These are phyloP conservation scores for Papilio xuthus DNA, from an alignment of 1,140 invertebrate genomes.

Conservation along the genomic window DNA sequence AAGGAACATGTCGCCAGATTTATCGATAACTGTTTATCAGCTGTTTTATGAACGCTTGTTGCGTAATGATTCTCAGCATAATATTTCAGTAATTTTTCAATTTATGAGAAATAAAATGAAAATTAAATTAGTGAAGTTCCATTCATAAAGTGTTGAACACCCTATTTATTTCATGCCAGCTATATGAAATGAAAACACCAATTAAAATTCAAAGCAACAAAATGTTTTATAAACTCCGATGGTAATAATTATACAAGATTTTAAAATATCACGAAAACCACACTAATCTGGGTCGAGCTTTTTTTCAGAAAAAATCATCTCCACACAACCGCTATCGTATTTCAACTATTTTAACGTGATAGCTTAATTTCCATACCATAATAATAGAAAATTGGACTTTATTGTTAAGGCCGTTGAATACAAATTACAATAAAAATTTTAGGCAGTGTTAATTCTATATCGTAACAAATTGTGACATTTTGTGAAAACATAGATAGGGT, in stretches of 20 bases:
- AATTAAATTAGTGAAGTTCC: too few species aligned
- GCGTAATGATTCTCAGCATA: not conserved
- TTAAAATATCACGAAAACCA: slow-evolving; percentile 41
- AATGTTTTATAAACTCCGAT: slow-evolving; percentile 14
- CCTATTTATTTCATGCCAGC: not conserved
- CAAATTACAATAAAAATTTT: slow-evolving; percentile 20
- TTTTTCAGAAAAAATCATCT: slow-evolving; percentile 53
- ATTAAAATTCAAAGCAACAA: slow-evolving; percentile 10
- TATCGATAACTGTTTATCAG: slow-evolving; percentile 10
- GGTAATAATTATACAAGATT: slow-evolving; percentile 19
- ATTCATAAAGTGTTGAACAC: not conserved
- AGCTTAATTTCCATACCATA: slow-evolving; percentile 53
- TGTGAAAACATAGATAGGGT: slow-evolving; percentile 53
- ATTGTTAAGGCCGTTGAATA: slow-evolving; percentile 33
- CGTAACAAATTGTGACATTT: slow-evolving; percentile 53
- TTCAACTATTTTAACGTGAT: slow-evolving; percentile 56
- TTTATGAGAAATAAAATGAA: too few species aligned
- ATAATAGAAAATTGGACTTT: slow-evolving; percentile 33
- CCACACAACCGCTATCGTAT: slow-evolving; percentile 58
- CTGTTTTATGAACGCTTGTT: not conserved
- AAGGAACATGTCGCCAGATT: not conserved
- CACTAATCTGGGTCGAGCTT: slow-evolving; percentile 49
- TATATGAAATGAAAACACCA: slow-evolving; percentile 17
- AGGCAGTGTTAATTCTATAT: slow-evolving; percentile 44
- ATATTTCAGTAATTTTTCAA: too few species aligned